These are phyloP conservation scores for Arvicola amphibius DNA, from an alignment of 2,797 vertebrate species.

Conservation along the genomic window DNA sequence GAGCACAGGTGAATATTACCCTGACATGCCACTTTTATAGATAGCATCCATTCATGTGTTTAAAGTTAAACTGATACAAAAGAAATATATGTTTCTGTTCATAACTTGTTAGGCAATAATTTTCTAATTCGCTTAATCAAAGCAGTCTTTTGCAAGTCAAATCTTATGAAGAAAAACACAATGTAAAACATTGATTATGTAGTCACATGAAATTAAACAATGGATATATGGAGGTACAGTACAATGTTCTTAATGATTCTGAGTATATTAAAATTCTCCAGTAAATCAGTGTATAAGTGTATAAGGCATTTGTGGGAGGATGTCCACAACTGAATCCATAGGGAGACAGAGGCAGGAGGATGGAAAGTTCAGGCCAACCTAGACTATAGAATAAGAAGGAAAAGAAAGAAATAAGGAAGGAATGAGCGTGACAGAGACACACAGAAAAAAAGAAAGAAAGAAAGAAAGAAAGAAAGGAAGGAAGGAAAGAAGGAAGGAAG, in stretches of 20 bases:
- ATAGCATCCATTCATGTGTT: not conserved
- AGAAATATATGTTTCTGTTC: not conserved
- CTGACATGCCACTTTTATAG: not conserved
- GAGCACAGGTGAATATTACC: not conserved
- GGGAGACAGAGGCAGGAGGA: not conserved
- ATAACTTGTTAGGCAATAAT: not conserved
- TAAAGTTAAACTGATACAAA: not conserved
- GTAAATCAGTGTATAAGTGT: not conserved
- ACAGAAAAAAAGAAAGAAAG: too few relatives aligned
- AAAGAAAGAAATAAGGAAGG: not conserved
- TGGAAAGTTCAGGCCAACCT: not conserved
- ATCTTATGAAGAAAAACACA: not conserved
- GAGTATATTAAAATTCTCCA: not conserved
- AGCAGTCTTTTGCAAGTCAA: conserved; percentile 6
- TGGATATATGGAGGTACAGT: not conserved
- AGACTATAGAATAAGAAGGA: not conserved
- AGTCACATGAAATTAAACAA: not conserved
- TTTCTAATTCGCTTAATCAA: not conserved
- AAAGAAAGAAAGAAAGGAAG: fast-evolving
- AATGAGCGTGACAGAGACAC: not conserved
- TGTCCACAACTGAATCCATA: too few relatives aligned
- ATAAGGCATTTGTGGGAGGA: not conserved
- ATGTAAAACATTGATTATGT: not conserved
- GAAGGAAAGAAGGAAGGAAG: too few relatives aligned
- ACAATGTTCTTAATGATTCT: not conserved